phyloP scores from a whole-genome alignment of 1,140 invertebrate genomes.

The Cheumatopsyche charites region DNA sequence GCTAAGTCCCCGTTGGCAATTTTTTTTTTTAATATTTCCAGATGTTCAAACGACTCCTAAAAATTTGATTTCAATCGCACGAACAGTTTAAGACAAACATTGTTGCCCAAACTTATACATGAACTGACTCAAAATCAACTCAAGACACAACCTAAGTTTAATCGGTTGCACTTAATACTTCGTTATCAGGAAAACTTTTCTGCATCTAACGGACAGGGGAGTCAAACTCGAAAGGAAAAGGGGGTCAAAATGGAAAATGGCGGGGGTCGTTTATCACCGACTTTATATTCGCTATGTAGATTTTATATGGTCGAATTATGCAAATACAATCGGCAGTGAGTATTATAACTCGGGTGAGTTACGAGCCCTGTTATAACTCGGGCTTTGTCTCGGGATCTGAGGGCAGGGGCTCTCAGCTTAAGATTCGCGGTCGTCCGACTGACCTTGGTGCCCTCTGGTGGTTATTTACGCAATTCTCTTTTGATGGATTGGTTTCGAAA shows the following conservation, averaged over 20 bases:
- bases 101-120: no score
- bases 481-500: not conserved
- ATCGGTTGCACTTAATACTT: no score
- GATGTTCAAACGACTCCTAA: no score
- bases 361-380: conserved; percentile 36
- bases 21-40: no score
- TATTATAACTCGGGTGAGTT: conserved; percentile 49
- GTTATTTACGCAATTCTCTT: no score
- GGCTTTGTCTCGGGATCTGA: conserved; percentile 38
- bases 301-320: conserved; percentile 50
- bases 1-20: no score
- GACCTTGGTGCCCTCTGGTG: not conserved
- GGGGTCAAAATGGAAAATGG: conserved; percentile 8
- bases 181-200: not conserved
- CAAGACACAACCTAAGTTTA: no score
- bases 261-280: conserved; percentile 46
- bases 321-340: conserved; percentile 49
- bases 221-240: not conserved
- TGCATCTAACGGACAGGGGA: conserved; percentile 18
- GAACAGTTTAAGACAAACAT: no score
- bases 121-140: no score
- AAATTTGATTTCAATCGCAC: no score
- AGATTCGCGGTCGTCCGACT: no score
- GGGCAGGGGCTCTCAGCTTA: not conserved
- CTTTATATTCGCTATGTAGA: conserved; percentile 49